phyloP scores from a whole-genome alignment of 2,888 invertebrate genomes.

The Microctonus brassicae region DNA sequence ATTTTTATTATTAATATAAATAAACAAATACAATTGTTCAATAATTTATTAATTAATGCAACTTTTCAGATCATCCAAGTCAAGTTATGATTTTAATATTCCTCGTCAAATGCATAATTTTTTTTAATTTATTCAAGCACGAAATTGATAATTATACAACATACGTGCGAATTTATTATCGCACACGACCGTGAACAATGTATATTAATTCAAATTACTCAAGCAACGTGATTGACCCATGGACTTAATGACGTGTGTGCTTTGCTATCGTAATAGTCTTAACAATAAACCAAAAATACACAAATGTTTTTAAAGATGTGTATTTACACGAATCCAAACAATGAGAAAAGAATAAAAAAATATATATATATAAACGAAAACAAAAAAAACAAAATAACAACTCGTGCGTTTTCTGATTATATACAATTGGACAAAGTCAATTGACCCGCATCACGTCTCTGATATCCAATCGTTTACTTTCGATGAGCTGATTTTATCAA shows the following conservation, averaged over 20 bases:
- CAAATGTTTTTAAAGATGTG: neutral
- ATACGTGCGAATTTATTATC: neutral
- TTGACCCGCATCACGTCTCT: constrained; percentile 26
- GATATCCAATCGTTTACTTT: neutral
- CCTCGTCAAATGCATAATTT: neutral
- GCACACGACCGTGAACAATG: neutral
- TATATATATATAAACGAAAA: neutral
- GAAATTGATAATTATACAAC: neutral
- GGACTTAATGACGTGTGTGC: neutral
- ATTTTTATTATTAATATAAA: too few species aligned
- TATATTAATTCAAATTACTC: neutral
- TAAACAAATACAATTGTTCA: too few species aligned
- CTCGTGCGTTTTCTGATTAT: neutral
- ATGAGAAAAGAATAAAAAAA: neutral
- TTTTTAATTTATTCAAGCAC: neutral
- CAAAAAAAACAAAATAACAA: neutral
- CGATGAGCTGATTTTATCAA: constrained; percentile 26
- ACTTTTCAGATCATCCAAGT: neutral
- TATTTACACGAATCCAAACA: neutral
- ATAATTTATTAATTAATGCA: neutral
- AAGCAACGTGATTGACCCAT: constrained; percentile 9
- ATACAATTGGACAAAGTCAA: constrained; percentile 18
- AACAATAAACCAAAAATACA: neutral
- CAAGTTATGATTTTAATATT: neutral
- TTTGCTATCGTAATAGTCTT: neutral